A percentile compares a stretch with the other conserved stretches of the same genome.
Conservation (phyloP, 2,113 vertebrate genomes). For the Sialia sialis region DNA sequence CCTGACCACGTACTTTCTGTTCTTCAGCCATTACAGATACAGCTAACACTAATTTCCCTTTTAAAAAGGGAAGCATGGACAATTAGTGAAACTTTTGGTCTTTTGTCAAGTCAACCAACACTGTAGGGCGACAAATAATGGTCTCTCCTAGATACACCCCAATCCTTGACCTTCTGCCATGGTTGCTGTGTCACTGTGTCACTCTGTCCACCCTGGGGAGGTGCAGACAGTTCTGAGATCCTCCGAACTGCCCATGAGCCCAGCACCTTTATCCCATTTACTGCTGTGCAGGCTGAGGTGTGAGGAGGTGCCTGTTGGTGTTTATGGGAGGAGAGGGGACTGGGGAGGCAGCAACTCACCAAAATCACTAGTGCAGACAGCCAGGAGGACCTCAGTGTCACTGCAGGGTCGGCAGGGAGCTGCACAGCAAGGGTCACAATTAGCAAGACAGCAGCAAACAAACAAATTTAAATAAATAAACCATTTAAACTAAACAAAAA, state of each 20-base stretch:
- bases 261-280: neutral
- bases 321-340: neutral
- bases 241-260: neutral
- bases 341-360: conserved; percentile 77
- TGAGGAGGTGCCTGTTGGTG: neutral
- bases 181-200: neutral
- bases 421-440: conserved; percentile 45
- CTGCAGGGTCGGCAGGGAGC: conserved; percentile 92
- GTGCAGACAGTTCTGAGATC: neutral
- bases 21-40: neutral
- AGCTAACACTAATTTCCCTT: neutral
- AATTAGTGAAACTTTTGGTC: neutral
- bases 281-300: neutral
- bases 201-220: neutral
- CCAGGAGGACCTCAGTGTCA: conserved; percentile 87
- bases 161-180: neutral
- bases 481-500: neutral
- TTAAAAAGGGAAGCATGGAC: neutral
- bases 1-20: neutral
- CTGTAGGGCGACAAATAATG: neutral
- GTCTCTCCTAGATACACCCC: neutral
- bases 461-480: neutral
- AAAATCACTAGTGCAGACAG: conserved; percentile 94
- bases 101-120: neutral
- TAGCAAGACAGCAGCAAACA: neutral